Conservation (phyloP, 2,113 vertebrate genomes). For the Ailuropoda melanoleuca region DNA sequence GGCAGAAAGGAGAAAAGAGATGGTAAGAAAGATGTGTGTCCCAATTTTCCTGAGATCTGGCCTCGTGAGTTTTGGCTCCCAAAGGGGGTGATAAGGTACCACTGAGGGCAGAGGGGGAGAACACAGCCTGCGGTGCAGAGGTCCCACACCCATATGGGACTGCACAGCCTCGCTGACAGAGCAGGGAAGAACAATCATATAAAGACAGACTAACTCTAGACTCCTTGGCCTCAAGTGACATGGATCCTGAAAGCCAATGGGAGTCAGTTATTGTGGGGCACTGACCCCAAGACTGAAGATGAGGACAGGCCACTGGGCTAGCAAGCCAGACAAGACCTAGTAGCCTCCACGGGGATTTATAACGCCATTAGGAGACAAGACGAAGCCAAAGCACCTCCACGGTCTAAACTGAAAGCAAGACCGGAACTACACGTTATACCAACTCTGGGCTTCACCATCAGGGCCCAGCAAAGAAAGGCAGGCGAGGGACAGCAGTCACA, state of each 20-base stretch:
- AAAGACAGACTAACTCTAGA: not conserved
- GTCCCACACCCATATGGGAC: not conserved
- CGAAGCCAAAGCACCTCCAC: not conserved
- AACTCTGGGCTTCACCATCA: not conserved
- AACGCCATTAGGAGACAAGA: not conserved
- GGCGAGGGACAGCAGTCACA: not conserved
- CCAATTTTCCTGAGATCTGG: not conserved
- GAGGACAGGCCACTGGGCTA: not conserved
- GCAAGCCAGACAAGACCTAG: not conserved
- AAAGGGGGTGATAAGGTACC: not conserved
- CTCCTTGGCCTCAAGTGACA: not conserved
- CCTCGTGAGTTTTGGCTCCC: not conserved
- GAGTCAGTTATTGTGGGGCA: not conserved
- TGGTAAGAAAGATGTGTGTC: not conserved
- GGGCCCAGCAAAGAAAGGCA: not conserved
- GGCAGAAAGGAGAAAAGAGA: constrained; percentile 4
- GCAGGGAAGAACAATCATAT: not conserved
- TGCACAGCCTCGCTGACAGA: not conserved
- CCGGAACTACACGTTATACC: not conserved
- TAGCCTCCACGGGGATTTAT: not conserved
- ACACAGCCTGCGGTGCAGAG: not conserved
- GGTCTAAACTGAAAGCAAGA: not conserved
- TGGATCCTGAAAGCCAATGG: not conserved
- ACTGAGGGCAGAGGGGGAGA: not conserved
- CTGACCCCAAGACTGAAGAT: not conserved